phyloP scores from a whole-genome alignment of 2,888 invertebrate species.

The Lottia gigantea region DNA sequence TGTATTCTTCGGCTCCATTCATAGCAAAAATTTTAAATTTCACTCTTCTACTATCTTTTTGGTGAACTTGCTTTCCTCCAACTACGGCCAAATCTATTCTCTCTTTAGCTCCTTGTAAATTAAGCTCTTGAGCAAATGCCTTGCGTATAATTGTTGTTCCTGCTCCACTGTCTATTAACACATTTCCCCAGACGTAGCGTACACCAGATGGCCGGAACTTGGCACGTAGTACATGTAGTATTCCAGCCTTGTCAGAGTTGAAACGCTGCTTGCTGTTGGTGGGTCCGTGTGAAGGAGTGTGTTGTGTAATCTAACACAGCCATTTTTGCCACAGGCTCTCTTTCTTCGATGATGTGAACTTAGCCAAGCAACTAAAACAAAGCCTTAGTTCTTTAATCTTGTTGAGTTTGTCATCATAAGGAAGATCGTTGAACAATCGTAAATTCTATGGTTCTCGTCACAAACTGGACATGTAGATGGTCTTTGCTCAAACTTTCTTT shows the following conservation, averaged over 20 bases:
- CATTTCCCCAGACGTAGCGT: constrained; percentile 13
- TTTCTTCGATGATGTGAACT: background rate
- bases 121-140: background rate
- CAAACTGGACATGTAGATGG: background rate
- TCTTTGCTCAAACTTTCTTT: background rate
- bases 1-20: constrained; percentile 17
- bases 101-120: background rate
- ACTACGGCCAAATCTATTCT: background rate
- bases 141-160: constrained; percentile 18
- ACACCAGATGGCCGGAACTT: constrained; percentile 17
- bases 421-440: background rate
- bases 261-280: constrained; percentile 13
- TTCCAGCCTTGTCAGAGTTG: constrained; percentile 14
- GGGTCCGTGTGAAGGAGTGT: constrained; percentile 17
- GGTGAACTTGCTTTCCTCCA: constrained; percentile 1
- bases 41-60: constrained; percentile 14
- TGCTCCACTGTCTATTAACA: constrained; percentile 21
- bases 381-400: background rate
- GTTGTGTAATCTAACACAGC: constrained; percentile 17
- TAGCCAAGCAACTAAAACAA: constrained; percentile 7
- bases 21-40: constrained; percentile 18
- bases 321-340: background rate
- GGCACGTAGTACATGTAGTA: constrained; percentile 16
- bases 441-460: background rate
- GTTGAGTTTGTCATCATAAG: too few relatives aligned